These are phyloP conservation scores for Alviniconcha marisindica DNA, from an alignment of 1,140 invertebrate species.

Conservation along the genomic window DNA sequence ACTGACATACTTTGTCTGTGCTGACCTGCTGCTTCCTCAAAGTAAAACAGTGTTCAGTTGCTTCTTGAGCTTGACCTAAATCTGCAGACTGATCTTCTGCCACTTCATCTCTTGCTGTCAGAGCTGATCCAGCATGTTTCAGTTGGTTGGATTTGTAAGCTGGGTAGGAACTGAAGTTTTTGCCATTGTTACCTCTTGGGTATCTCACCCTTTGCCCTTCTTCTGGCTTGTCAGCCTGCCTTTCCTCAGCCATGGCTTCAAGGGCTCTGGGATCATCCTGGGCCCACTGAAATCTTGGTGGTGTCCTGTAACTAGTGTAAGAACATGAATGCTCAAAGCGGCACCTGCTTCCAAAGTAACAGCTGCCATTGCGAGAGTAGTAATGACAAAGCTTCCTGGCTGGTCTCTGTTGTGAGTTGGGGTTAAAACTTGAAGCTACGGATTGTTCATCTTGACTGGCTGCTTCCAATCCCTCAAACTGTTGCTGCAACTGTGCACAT, in stretches of 20 bases:
- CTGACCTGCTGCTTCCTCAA: not conserved
- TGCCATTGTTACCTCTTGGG: not conserved
- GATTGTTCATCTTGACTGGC: not conserved
- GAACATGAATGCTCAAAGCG: slow-evolving; percentile 52
- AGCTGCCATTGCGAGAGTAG: slow-evolving; percentile 49
- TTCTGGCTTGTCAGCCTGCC: not conserved
- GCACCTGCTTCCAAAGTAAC: slow-evolving; percentile 57
- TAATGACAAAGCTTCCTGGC: slow-evolving; percentile 35
- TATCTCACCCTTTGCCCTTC: not conserved
- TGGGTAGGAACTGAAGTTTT: not conserved
- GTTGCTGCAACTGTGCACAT: not conserved
- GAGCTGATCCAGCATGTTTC: not conserved
- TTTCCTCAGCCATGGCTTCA: not conserved
- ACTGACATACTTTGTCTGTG: slow-evolving; percentile 37
- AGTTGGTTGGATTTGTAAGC: not conserved
- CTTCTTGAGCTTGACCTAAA: not conserved
- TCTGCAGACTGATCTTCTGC: not conserved
- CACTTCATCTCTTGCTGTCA: too few relatives aligned
- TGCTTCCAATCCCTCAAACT: not conserved
- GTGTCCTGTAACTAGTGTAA: not conserved
- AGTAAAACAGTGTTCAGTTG: not conserved
- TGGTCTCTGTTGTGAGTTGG: not conserved
- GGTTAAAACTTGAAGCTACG: slow-evolving; percentile 25
- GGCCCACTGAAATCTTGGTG: slow-evolving; percentile 19
- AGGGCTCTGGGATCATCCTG: not conserved